These are phyloP conservation scores for Ceratotherium simum DNA, from an alignment of 2,113 vertebrate genomes.

Conservation along the genomic window DNA sequence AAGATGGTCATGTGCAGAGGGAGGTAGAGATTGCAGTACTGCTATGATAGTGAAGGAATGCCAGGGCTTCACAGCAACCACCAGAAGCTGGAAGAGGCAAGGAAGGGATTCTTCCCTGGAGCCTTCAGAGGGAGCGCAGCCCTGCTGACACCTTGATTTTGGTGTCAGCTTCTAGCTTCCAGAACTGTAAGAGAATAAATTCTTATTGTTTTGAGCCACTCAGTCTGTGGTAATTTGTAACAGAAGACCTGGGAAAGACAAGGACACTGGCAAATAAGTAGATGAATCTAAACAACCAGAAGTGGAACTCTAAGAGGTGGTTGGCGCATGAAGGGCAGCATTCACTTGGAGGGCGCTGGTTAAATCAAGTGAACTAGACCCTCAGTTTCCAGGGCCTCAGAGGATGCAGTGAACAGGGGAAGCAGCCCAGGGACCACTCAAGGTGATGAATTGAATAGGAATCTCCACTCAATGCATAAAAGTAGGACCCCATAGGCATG, in stretches of 20 bases:
- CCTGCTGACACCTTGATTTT: not conserved
- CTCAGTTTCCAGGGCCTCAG: too few relatives aligned
- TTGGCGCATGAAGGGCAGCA: not conserved
- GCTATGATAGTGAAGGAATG: not conserved
- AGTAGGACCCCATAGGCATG: too few relatives aligned
- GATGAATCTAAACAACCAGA: not conserved
- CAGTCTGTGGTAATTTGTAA: not conserved
- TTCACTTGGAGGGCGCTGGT: not conserved
- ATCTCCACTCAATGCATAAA: fast-evolving
- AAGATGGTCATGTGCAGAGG: not conserved
- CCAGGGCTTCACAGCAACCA: not conserved
- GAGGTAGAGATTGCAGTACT: not conserved
- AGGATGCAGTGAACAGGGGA: not conserved
- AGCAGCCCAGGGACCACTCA: not conserved
- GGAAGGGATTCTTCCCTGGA: not conserved
- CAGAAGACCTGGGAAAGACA: not conserved
- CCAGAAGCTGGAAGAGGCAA: not conserved
- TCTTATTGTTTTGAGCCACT: not conserved
- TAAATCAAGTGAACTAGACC: not conserved
- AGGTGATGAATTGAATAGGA: not conserved
- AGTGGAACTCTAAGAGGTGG: fast-evolving
- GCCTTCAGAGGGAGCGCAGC: not conserved
- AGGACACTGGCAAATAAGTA: too few relatives aligned
- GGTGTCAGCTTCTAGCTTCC: not conserved
- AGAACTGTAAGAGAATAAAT: not conserved